Percentiles rank a stretch among this genome's conserved stretches.
phyloP scores from a whole-genome alignment of 2,113 vertebrate genomes.

The Rallus limicola region DNA sequence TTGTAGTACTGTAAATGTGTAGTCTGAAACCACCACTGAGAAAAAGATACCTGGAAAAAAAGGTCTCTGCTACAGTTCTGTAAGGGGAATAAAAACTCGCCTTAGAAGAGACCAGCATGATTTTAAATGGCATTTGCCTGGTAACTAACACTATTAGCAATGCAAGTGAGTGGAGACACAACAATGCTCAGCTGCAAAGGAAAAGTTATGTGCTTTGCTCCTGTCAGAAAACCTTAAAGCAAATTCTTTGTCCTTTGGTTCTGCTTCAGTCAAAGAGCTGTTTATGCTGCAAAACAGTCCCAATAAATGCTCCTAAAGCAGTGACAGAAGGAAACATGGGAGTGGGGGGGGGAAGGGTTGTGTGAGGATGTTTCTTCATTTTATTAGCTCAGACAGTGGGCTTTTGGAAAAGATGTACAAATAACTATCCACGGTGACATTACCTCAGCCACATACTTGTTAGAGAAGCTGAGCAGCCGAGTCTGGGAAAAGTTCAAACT shows the following conservation, averaged over 20 bases:
- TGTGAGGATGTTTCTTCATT: neutral
- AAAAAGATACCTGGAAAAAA: neutral
- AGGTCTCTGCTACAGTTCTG: neutral
- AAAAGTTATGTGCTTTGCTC: neutral
- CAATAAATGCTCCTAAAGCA: neutral
- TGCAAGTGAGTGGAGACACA: slow-evolving; percentile 6
- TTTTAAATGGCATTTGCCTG: neutral
- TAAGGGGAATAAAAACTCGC: neutral
- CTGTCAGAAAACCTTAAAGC: neutral
- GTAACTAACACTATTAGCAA: neutral
- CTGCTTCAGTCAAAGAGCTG: neutral
- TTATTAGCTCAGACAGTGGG: neutral
- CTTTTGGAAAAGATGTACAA: slow-evolving; percentile 27
- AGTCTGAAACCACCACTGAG: neutral
- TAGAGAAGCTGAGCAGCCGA: neutral
- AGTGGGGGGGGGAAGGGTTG: neutral
- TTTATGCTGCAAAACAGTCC: neutral
- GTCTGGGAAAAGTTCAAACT: slow-evolving; percentile 50
- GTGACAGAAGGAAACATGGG: neutral
- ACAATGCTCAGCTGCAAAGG: neutral
- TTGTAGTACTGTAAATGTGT: neutral
- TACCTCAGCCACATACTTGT: slow-evolving; percentile 35
- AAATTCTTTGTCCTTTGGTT: neutral
- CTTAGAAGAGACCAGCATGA: neutral
- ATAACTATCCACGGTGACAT: neutral